Conservation (phyloP, 2,888 invertebrate species). For the Drosophila affinis region DNA sequence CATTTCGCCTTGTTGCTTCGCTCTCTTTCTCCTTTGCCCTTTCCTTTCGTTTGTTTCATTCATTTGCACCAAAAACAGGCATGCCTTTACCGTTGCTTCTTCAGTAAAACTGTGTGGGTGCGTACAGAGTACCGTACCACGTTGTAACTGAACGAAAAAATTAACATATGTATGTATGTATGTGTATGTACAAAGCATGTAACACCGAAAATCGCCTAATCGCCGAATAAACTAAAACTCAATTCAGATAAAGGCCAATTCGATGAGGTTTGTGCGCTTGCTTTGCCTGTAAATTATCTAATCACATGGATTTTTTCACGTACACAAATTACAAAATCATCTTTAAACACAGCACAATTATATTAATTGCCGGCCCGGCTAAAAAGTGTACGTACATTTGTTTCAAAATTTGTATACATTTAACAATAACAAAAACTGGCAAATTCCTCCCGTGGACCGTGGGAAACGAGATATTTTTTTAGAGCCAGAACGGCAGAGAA, state of each 20-base stretch:
- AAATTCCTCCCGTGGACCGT: constrained; percentile 25
- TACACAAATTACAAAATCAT: constrained; percentile 33
- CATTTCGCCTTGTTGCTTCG: background rate
- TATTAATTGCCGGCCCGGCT: constrained; percentile 26
- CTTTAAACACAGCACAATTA: constrained; percentile 33
- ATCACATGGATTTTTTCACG: constrained; percentile 52
- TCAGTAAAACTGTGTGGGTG: constrained; percentile 3
- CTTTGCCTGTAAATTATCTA: constrained; percentile 63
- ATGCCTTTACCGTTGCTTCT: constrained; percentile 29
- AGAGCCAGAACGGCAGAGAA: constrained; percentile 14
- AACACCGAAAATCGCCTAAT: constrained; percentile 11
- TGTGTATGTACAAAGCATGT: constrained; percentile 24
- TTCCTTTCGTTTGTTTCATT: constrained; percentile 10
- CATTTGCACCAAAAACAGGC: constrained; percentile 20
- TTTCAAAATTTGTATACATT: constrained; percentile 46
- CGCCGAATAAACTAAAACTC: constrained; percentile 24
- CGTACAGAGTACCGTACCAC: constrained; percentile 16
- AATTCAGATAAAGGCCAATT: constrained; percentile 17
- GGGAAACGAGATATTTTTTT: constrained; percentile 22
- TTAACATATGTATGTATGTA: constrained; percentile 3
- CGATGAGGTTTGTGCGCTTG: constrained; percentile 16
- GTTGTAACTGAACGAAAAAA: constrained; percentile 12
- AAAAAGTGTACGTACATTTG: constrained; percentile 33
- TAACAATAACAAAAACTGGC: constrained; percentile 34
- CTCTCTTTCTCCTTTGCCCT: background rate